Percentiles rank a stretch among this genome's conserved stretches.
Evolutionary conservation across 2,797 vertebrate genomes (phyloP).

Genomic region (Chaetodon trifasciatus): DNA sequence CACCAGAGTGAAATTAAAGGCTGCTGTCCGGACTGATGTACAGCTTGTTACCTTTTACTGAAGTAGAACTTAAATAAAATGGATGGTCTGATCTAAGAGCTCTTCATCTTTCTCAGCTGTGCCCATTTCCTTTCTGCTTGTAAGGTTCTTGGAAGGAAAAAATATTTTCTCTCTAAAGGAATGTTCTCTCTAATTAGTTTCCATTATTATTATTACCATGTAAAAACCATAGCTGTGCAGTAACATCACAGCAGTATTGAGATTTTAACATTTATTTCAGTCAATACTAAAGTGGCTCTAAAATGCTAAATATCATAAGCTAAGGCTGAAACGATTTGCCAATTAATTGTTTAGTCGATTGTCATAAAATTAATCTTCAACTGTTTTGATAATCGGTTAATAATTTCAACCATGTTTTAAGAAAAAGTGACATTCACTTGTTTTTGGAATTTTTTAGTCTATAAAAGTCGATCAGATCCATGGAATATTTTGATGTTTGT

Average conservation of each 20-base stretch:
- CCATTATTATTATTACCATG: constrained; percentile 36
- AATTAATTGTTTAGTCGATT: fast-evolving
- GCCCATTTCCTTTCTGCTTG: constrained; percentile 13
- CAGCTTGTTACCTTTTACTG: constrained; percentile 15
- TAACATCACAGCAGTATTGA: constrained; percentile 3
- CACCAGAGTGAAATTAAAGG: constrained; percentile 31
- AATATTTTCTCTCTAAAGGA: constrained; percentile 1
- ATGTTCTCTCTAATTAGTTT: constrained; percentile 61
- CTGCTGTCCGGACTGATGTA: constrained; percentile 26
- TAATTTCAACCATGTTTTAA: background rate
- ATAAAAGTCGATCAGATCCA: background rate
- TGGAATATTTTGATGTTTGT: constrained; percentile 13
- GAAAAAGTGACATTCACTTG: background rate
- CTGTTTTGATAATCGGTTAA: background rate
- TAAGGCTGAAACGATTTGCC: background rate
- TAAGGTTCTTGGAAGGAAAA: background rate
- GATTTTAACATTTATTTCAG: constrained; percentile 55
- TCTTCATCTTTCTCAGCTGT: background rate
- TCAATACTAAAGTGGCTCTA: constrained; percentile 50
- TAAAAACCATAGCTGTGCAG: background rate
- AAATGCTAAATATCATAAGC: constrained; percentile 45
- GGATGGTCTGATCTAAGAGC: constrained; percentile 23
- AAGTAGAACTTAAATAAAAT: constrained; percentile 26
- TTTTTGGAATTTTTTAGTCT: constrained; percentile 17
- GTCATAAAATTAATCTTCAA: background rate